These are phyloP conservation scores for Alligator sinensis DNA, from an alignment of 2,113 vertebrate species.

Conservation along the genomic window DNA sequence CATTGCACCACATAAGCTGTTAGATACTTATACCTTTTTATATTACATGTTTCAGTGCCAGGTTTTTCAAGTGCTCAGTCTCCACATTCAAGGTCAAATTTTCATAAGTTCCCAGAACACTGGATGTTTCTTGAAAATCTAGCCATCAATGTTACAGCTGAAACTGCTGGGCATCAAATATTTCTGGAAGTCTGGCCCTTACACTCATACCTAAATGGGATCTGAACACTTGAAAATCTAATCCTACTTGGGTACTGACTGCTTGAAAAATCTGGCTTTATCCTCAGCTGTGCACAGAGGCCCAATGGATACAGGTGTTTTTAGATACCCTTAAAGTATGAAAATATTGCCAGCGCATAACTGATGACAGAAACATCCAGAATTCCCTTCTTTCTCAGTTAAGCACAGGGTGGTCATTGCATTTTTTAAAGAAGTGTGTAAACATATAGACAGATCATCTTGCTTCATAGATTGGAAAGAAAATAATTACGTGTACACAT, in stretches of 20 bases:
- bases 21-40: too few species aligned
- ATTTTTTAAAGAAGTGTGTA: background rate
- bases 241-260: background rate
- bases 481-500: background rate
- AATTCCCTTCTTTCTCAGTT: background rate
- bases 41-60: background rate
- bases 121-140: background rate
- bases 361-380: background rate
- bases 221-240: background rate
- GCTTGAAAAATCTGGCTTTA: background rate
- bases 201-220: background rate
- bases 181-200: background rate
- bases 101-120: background rate
- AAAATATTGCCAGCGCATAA: background rate
- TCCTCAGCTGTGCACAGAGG: background rate
- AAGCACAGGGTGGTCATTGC: background rate
- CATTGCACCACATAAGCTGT: background rate
- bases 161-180: background rate
- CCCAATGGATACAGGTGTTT: background rate
- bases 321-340: background rate
- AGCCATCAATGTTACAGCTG: background rate
- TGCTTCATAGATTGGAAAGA: background rate
- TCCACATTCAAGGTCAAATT: background rate
- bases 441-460: background rate
- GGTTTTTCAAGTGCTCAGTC: background rate